phyloP scores from a whole-genome alignment of 2,888 invertebrate species.

The Clivina fossor region DNA sequence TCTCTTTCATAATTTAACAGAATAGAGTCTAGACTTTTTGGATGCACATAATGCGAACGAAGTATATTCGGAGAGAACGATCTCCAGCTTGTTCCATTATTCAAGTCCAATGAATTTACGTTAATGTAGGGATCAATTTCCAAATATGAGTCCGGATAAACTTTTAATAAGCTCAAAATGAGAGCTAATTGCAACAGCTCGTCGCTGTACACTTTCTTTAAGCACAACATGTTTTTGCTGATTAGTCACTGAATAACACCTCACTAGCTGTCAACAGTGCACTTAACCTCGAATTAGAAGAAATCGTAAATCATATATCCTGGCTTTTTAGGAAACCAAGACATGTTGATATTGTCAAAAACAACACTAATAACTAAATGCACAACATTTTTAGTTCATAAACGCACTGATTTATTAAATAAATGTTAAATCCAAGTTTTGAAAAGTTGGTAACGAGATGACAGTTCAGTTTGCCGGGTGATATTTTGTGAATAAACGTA shows the following conservation, averaged over 20 bases:
- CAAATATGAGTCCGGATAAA: conserved; percentile 71
- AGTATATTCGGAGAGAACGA: conserved; percentile 61
- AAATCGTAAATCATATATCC: conserved; percentile 26
- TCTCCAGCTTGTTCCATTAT: conserved; percentile 71
- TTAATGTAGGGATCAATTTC: conserved; percentile 55
- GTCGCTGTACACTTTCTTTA: conserved; percentile 81
- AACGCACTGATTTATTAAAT: too few species aligned
- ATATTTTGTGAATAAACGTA: too few species aligned
- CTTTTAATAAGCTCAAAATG: conserved; percentile 76
- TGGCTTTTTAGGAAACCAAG: conserved; percentile 24
- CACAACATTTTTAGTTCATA: too few species aligned
- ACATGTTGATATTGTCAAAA: conserved; percentile 18
- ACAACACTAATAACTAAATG: too few species aligned
- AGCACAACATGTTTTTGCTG: conserved; percentile 65
- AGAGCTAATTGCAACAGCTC: conserved; percentile 80
- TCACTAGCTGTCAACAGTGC: conserved; percentile 30
- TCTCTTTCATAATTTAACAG: conserved; percentile 71
- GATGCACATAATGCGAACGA: conserved; percentile 66
- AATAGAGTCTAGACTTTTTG: conserved; percentile 71
- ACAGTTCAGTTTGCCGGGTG: conserved; percentile 32
- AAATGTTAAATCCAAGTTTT: conserved; percentile 10
- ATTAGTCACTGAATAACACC: conserved; percentile 24
- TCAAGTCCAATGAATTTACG: conserved; percentile 55
- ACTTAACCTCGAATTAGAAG: conserved; percentile 32
- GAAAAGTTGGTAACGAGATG: conserved; percentile 22